These are phyloP conservation scores for Xenops minutus DNA, from an alignment of 2,797 vertebrate genomes.

Conservation along the genomic window DNA sequence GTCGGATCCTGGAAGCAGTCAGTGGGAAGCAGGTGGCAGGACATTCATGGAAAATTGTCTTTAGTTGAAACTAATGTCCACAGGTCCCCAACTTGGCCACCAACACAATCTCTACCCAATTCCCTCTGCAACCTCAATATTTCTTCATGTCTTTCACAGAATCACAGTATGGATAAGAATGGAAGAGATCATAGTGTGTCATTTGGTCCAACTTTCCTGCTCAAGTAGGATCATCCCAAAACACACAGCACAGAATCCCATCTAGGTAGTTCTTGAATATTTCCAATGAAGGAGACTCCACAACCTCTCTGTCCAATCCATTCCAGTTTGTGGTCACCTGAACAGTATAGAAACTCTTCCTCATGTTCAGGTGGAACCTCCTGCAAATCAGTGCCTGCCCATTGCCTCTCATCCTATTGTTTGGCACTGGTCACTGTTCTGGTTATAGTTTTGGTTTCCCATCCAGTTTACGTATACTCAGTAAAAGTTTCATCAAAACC, in stretches of 20 bases:
- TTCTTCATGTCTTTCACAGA: background rate
- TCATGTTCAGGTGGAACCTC: background rate
- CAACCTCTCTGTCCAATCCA: background rate
- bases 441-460: background rate
- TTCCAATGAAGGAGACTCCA: background rate
- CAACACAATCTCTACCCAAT: background rate
- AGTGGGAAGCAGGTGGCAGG: background rate
- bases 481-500: background rate
- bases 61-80: background rate
- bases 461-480: background rate
- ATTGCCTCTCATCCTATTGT: background rate
- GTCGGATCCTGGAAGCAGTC: background rate
- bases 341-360: background rate
- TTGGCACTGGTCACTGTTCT: background rate
- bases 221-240: background rate
- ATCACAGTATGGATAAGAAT: background rate
- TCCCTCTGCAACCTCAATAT: background rate
- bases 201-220: background rate
- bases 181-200: background rate
- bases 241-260: fast-evolving
- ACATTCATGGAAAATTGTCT: background rate
- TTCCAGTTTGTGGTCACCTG: background rate
- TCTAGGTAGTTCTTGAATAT: background rate
- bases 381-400: background rate
- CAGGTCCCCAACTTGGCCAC: background rate